Conservation (phyloP, 2,888 invertebrate genomes). For the Marasmarcha lunaedactyla region DNA sequence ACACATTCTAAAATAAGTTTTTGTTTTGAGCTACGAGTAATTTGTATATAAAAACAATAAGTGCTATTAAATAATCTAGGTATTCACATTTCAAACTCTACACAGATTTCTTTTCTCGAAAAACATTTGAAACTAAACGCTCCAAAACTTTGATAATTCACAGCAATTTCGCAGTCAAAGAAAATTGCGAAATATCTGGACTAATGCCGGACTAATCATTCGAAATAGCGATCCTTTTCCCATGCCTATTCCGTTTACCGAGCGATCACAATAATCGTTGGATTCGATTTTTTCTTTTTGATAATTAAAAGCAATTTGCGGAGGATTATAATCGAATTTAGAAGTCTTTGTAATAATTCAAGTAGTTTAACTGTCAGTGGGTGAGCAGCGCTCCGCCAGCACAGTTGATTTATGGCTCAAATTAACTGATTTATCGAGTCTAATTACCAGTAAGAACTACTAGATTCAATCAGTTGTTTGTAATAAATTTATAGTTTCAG, state of each 20-base stretch:
- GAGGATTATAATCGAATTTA: conserved; percentile 47
- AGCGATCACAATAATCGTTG: conserved; percentile 27
- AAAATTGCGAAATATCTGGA: conserved; percentile 55
- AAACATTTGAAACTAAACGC: too few relatives aligned
- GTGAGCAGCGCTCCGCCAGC: neutral
- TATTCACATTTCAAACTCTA: too few relatives aligned
- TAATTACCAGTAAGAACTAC: conserved; percentile 28
- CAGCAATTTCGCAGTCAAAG: conserved; percentile 65
- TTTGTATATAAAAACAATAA: too few relatives aligned
- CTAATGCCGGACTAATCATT: conserved; percentile 57
- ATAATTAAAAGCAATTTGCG: conserved; percentile 51
- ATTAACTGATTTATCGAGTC: conserved; percentile 39
- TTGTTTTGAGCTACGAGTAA: too few relatives aligned
- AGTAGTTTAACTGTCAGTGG: conserved; percentile 40
- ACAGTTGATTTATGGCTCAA: conserved; percentile 36
- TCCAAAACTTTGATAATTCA: too few relatives aligned
- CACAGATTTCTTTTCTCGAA: too few relatives aligned
- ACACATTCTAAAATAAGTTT: too few relatives aligned
- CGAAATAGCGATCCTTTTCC: conserved; percentile 44
- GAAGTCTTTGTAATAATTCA: conserved; percentile 43
- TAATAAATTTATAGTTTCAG: conserved; percentile 21
- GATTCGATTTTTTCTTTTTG: conserved; percentile 31
- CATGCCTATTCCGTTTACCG: conserved; percentile 52
- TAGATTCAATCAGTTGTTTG: conserved; percentile 36
- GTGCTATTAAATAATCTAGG: too few relatives aligned